Percentiles rank a stretch among this genome's conserved stretches.
phyloP scores from a whole-genome alignment of 2,888 invertebrate genomes.

The Lasius platythorax region DNA sequence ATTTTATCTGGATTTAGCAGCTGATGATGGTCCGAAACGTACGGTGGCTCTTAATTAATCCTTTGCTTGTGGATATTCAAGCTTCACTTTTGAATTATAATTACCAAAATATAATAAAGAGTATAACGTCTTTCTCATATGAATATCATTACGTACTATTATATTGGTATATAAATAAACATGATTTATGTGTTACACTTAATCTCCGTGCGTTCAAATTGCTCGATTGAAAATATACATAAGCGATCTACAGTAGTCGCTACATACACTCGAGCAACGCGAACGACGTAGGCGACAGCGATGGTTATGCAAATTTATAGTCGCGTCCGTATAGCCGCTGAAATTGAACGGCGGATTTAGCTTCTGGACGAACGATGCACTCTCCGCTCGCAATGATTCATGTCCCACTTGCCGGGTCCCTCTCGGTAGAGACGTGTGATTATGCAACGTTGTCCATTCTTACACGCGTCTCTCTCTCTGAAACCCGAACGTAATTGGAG shows the following conservation, averaged over 20 bases:
- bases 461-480: slow-evolving; percentile 52
- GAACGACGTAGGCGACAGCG: slow-evolving; percentile 46
- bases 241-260: slow-evolving; percentile 3
- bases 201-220: slow-evolving; percentile 4
- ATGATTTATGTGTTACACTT: not conserved
- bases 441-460: slow-evolving; percentile 51
- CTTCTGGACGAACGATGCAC: slow-evolving; percentile 47
- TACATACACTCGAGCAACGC: not conserved
- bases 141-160: not conserved
- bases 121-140: too few relatives aligned
- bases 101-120: not conserved
- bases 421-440: slow-evolving; percentile 7
- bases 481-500: slow-evolving; percentile 79
- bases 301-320: slow-evolving; percentile 53
- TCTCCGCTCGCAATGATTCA: slow-evolving; percentile 50
- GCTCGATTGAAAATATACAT: slow-evolving; percentile 5
- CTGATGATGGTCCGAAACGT: too few relatives aligned
- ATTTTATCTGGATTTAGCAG: too few relatives aligned
- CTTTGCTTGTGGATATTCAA: too few relatives aligned
- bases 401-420: slow-evolving; percentile 33
- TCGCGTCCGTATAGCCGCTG: slow-evolving; percentile 35
- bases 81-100: not conserved
- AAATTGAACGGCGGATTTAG: slow-evolving; percentile 53
- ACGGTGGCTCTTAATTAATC: too few relatives aligned
- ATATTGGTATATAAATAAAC: not conserved